Conservation (phyloP, 53 echinoderm and acorn worm genomes). For the Zoroaster sp. region DNA sequence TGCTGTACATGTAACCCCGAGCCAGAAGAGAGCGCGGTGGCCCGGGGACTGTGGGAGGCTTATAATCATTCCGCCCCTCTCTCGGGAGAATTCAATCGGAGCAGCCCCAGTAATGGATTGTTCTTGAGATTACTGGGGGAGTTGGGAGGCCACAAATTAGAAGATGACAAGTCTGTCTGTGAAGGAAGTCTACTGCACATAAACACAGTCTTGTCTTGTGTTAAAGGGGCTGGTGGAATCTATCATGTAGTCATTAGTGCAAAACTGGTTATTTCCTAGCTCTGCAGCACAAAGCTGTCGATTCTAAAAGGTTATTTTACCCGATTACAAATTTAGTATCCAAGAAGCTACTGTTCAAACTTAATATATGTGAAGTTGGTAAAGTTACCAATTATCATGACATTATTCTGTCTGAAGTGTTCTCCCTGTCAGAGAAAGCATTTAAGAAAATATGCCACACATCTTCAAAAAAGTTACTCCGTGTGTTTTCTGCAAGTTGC, state of each 20-base stretch:
- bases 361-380: too few species aligned
- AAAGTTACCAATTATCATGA: too few species aligned
- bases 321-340: too few species aligned
- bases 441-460: too few species aligned
- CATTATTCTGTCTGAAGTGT: too few species aligned
- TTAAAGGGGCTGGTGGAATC: background rate
- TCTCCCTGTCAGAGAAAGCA: too few species aligned
- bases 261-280: background rate
- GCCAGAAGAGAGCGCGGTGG: background rate
- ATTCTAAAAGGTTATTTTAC: too few species aligned
- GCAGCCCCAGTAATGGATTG: background rate
- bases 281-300: too few species aligned
- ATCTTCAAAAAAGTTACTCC: too few species aligned
- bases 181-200: background rate
- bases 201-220: background rate
- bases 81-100: conserved; percentile 26
- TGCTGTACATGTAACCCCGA: background rate
- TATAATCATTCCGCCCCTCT: background rate
- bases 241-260: background rate
- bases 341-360: too few species aligned
- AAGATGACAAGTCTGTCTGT: conserved; percentile 36
- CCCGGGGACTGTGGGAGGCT: background rate
- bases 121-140: background rate
- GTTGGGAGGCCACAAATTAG: background rate
- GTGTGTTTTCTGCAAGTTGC: too few species aligned